Evolutionary conservation across 2,113 vertebrate genomes (phyloP).

Genomic region (Illadopsis cleaveri): DNA sequence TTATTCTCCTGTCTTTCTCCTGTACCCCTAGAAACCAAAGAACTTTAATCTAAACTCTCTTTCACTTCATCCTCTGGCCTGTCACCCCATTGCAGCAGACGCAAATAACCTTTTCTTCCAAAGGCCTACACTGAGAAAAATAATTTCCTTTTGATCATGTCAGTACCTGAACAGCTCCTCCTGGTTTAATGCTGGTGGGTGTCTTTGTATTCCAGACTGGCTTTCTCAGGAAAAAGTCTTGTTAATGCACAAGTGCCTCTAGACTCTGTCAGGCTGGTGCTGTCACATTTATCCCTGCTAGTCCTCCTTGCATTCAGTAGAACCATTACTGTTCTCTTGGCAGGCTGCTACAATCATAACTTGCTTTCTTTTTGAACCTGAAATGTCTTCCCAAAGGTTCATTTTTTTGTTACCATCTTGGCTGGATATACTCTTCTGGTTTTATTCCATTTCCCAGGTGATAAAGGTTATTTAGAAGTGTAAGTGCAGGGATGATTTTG

Average conservation of each 20-base stretch:
- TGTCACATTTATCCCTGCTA: background rate
- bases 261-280: background rate
- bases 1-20: background rate
- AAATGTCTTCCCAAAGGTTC: background rate
- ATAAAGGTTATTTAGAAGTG: background rate
- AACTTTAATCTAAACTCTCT: background rate
- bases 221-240: background rate
- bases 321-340: background rate
- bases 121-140: background rate
- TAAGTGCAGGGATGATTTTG: background rate
- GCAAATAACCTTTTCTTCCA: background rate
- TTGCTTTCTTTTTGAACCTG: background rate
- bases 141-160: background rate
- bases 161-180: background rate
- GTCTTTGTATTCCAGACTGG: background rate
- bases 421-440: background rate
- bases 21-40: background rate
- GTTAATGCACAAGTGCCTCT: background rate
- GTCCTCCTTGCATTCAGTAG: background rate
- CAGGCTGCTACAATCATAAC: background rate
- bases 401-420: background rate
- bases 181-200: background rate
- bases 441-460: background rate
- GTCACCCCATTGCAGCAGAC: background rate
- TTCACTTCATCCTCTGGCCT: background rate